These are phyloP conservation scores for Mimumesa dahlbomi DNA, from an alignment of 2,888 invertebrate genomes.

Conservation along the genomic window DNA sequence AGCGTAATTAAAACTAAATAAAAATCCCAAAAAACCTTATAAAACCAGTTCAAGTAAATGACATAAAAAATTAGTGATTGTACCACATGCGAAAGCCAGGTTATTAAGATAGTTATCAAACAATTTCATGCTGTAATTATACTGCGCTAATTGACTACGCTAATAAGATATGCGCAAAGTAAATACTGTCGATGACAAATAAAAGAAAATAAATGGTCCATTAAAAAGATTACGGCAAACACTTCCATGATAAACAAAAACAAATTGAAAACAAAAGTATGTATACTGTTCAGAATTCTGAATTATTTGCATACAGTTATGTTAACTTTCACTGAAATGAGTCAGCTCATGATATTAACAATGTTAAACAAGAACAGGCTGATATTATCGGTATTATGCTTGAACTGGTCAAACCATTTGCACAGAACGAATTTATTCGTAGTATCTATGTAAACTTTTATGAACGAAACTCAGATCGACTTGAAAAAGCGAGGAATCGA, in stretches of 20 bases:
- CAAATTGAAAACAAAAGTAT: no score
- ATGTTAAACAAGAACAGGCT: slow-evolving; percentile 32
- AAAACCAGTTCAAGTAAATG: slow-evolving; percentile 66
- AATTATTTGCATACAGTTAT: slow-evolving; percentile 9
- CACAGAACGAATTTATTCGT: slow-evolving; percentile 31
- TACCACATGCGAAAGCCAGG: no score
- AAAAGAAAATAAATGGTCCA: no score
- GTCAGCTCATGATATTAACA: no score
- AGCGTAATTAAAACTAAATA: slow-evolving; percentile 48
- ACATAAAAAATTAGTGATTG: no score
- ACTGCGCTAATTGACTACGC: no score
- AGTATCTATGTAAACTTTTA: slow-evolving; percentile 12
- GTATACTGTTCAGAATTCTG: background rate
- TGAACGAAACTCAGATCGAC: slow-evolving; percentile 28
- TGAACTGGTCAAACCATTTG: slow-evolving; percentile 64
- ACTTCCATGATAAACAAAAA: no score
- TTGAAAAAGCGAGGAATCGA: slow-evolving; percentile 61
- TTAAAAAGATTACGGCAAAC: no score
- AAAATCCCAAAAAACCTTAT: slow-evolving; percentile 51
- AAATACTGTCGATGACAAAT: no score
- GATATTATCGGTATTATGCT: slow-evolving; percentile 53
- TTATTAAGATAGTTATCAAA: no score
- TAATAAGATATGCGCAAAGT: no score
- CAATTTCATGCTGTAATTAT: slow-evolving; percentile 30
- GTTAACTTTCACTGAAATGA: no score